Conservation (phyloP, 2,888 invertebrate genomes). For the Polyommatus iphigenia region DNA sequence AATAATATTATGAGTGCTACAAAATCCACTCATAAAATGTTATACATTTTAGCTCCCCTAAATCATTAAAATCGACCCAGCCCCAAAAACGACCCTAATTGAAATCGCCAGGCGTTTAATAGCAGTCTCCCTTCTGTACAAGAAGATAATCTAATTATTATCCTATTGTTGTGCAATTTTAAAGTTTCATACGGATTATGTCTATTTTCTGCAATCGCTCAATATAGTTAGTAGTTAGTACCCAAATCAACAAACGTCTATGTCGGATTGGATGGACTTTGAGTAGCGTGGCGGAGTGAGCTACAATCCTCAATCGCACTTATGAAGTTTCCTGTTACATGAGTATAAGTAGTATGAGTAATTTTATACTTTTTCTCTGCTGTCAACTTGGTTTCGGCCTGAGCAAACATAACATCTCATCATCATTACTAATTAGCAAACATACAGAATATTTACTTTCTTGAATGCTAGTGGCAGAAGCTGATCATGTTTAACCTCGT, state of each 20-base stretch:
- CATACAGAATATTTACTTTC: neutral
- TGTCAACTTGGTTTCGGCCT: neutral
- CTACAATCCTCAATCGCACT: neutral
- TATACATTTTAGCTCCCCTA: neutral
- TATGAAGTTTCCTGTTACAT: neutral
- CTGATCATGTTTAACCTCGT: neutral
- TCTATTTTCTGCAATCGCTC: neutral
- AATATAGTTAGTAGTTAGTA: no score
- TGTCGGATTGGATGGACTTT: neutral
- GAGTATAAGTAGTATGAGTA: no score
- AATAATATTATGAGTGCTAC: neutral
- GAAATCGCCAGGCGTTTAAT: slow-evolving; percentile 26
- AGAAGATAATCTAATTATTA: neutral
- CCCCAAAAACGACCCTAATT: slow-evolving; percentile 17
- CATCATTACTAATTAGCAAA: no score
- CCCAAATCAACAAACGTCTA: neutral
- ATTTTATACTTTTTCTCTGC: neutral
- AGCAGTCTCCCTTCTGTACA: neutral
- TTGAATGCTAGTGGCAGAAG: neutral
- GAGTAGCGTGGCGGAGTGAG: neutral
- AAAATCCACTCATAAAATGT: neutral
- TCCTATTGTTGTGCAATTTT: neutral
- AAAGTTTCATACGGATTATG: neutral
- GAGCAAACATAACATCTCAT: no score
- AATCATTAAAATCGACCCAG: slow-evolving; percentile 13